Evolutionary conservation across 1,140 invertebrate species (phyloP).

Genomic region (Lucilia sericata): DNA sequence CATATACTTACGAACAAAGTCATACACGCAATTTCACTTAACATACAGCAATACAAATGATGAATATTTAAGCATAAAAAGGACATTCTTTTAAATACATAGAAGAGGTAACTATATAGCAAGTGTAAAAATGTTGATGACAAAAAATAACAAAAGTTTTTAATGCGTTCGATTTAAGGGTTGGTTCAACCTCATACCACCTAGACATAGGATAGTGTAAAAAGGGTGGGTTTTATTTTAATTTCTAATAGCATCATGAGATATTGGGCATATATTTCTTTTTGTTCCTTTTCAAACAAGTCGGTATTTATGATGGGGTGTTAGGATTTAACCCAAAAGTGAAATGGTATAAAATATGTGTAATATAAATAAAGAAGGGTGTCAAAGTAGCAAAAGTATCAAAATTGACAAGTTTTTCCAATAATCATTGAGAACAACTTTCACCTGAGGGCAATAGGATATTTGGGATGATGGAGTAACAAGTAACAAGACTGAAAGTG

Average conservation of each 20-base stretch:
- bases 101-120: not conserved
- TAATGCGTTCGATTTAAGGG: constrained; percentile 14
- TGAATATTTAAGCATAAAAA: too few relatives aligned
- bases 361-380: not conserved
- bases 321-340: not conserved
- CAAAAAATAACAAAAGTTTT: not conserved
- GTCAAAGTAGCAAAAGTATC: not conserved
- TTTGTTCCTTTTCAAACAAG: not conserved
- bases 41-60: not conserved
- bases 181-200: not conserved
- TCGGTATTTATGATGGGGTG: not conserved
- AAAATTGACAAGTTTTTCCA: too few relatives aligned
- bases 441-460: too few relatives aligned
- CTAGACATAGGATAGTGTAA: too few relatives aligned
- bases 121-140: not conserved
- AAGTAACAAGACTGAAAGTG: too few relatives aligned
- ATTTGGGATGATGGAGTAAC: too few relatives aligned
- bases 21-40: constrained; percentile 1
- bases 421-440: too few relatives aligned
- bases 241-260: not conserved
- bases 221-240: not conserved
- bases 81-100: not conserved
- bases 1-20: not conserved
- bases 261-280: too few relatives aligned
- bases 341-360: not conserved